A percentile compares a stretch with the other conserved stretches of the same genome.
These are phyloP conservation scores for Haemorhous mexicanus DNA, from an alignment of 2,113 vertebrate genomes.

Conservation along the genomic window DNA sequence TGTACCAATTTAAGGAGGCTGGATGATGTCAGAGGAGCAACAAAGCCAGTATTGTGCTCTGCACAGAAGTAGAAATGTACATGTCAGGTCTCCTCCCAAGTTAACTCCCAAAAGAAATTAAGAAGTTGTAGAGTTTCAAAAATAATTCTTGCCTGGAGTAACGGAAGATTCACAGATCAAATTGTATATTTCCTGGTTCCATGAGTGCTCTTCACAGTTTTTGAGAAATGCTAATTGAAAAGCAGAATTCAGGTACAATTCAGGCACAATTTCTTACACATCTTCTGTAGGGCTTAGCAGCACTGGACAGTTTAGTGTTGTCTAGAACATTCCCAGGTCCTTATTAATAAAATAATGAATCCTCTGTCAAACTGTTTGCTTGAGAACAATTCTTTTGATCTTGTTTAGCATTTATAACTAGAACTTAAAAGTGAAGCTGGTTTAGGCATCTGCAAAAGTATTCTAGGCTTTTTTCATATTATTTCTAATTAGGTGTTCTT, in stretches of 20 bases:
- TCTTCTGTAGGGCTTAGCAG: not conserved
- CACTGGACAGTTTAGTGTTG: not conserved
- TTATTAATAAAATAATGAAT: not conserved
- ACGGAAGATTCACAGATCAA: not conserved
- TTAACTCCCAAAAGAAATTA: not conserved
- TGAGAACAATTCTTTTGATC: slow-evolving; percentile 13
- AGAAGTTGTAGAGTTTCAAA: not conserved
- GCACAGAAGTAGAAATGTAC: not conserved
- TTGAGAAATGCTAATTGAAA: not conserved
- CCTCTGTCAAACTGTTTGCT: not conserved
- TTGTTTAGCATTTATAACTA: not conserved
- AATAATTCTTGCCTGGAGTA: not conserved
- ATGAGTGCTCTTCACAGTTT: not conserved
- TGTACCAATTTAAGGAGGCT: not conserved
- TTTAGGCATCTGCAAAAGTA: not conserved
- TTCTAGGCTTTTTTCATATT: not conserved
- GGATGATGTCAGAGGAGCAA: not conserved
- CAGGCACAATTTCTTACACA: not conserved
- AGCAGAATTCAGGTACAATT: not conserved
- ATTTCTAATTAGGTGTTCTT: not conserved
- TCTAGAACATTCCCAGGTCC: not conserved
- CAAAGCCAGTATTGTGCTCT: not conserved
- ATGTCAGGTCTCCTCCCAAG: not conserved
- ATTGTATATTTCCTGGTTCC: not conserved
- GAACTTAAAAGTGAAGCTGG: not conserved